Conservation (phyloP, 2,888 invertebrate genomes). For the Leptopterna dolabrata region DNA sequence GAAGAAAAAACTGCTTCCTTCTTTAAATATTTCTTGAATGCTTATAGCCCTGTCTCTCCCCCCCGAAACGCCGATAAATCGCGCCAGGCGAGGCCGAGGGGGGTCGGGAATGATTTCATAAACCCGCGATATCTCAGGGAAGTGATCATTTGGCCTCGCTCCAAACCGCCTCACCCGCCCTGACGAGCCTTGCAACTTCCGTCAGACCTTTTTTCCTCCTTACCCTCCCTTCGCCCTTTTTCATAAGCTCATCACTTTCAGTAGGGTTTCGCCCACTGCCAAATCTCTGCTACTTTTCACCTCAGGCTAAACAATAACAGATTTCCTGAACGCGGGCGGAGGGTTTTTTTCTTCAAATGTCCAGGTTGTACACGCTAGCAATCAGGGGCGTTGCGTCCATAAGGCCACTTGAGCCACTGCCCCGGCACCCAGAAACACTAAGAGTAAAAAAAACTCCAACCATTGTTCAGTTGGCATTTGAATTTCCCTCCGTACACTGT, state of each 20-base stretch:
- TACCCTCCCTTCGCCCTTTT: neutral
- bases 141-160: neutral
- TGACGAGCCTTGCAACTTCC: neutral
- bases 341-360: neutral
- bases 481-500: too few species aligned
- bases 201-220: neutral
- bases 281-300: neutral
- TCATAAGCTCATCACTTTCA: neutral
- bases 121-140: constrained; percentile 13
- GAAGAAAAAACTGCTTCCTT: neutral
- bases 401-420: too few species aligned
- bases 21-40: neutral
- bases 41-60: neutral
- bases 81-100: neutral
- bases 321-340: neutral
- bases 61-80: neutral
- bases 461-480: too few species aligned
- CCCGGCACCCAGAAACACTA: too few species aligned
- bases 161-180: neutral
- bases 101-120: neutral
- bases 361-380: neutral
- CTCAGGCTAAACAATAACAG: neutral
- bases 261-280: neutral
- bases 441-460: too few species aligned
- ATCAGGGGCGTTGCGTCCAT: too few species aligned